Percentiles rank a stretch among this genome's conserved stretches.
These are phyloP conservation scores for Aphidoletes aphidimyza DNA, from an alignment of 2,888 invertebrate species.

Conservation along the genomic window DNA sequence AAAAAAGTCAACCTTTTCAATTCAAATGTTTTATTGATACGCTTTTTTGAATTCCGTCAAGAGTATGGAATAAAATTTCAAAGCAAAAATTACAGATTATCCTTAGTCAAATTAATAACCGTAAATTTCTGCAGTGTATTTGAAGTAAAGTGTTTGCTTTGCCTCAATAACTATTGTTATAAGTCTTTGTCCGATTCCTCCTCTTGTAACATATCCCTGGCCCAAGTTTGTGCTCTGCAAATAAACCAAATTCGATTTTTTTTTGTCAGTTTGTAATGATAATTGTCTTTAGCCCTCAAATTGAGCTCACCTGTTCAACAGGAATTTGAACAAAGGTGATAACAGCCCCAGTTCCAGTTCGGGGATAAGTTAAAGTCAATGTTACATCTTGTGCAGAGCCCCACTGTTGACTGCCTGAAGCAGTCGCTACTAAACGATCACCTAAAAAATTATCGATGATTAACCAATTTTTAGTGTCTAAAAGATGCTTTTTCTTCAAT, in stretches of 20 bases:
- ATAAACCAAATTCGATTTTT: background rate
- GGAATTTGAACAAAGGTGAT: constrained; percentile 62
- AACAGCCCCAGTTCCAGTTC: constrained; percentile 59
- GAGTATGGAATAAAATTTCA: no score
- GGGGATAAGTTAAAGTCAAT: constrained; percentile 61
- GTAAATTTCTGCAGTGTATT: constrained; percentile 62
- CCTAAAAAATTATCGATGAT: constrained; percentile 59
- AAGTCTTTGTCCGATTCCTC: constrained; percentile 61
- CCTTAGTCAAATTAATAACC: constrained; percentile 58
- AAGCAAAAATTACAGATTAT: no score
- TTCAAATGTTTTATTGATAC: no score
- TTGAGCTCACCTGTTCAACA: constrained; percentile 59
- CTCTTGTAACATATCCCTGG: constrained; percentile 60
- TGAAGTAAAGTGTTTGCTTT: constrained; percentile 61
- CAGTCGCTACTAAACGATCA: constrained; percentile 61
- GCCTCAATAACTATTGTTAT: constrained; percentile 61
- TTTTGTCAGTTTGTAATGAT: background rate
- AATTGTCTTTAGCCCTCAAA: background rate
- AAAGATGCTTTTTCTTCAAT: background rate
- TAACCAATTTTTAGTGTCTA: no score
- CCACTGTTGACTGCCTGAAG: constrained; percentile 61
- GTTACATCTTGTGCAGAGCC: constrained; percentile 61
- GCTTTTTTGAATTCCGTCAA: no score
- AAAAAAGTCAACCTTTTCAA: no score
- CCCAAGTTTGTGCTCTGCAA: constrained; percentile 60